Conservation (phyloP, 2,888 invertebrate species). For the Chrysotoxum bicinctum region DNA sequence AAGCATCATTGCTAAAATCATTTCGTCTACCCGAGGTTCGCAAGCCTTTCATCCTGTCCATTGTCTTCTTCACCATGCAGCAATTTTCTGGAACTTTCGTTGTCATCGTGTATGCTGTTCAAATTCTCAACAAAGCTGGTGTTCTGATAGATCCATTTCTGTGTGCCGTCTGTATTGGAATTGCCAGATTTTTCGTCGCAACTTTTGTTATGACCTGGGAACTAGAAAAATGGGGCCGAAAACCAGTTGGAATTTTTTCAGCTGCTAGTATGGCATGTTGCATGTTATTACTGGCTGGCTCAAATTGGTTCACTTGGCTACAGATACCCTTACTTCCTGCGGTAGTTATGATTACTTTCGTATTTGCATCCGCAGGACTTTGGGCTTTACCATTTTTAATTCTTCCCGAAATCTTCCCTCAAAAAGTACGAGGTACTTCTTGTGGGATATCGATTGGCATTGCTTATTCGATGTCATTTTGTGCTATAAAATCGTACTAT, state of each 20-base stretch:
- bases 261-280: constrained; percentile 85
- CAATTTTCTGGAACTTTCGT: constrained; percentile 89
- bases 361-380: constrained; percentile 83
- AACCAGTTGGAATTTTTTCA: constrained; percentile 85
- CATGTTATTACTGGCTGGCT: constrained; percentile 83
- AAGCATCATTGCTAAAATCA: constrained; percentile 75
- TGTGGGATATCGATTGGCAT: constrained; percentile 86
- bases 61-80: constrained; percentile 85
- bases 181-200: constrained; percentile 84
- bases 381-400: constrained; percentile 88
- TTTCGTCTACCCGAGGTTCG: constrained; percentile 79
- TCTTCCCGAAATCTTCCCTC: constrained; percentile 88
- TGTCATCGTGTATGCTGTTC: constrained; percentile 87
- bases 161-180: constrained; percentile 86
- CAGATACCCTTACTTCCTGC: constrained; percentile 77
- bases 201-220: constrained; percentile 85
- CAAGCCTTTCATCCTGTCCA: constrained; percentile 82
- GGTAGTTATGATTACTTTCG: constrained; percentile 78
- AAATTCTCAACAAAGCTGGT: constrained; percentile 85
- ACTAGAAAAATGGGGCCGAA: constrained; percentile 85
- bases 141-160: constrained; percentile 85
- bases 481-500: constrained; percentile 87
- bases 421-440: constrained; percentile 85
- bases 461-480: constrained; percentile 85
- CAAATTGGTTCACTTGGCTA: constrained; percentile 79